Conservation (phyloP, 2,113 vertebrate genomes). For the Podarcis muralis region DNA sequence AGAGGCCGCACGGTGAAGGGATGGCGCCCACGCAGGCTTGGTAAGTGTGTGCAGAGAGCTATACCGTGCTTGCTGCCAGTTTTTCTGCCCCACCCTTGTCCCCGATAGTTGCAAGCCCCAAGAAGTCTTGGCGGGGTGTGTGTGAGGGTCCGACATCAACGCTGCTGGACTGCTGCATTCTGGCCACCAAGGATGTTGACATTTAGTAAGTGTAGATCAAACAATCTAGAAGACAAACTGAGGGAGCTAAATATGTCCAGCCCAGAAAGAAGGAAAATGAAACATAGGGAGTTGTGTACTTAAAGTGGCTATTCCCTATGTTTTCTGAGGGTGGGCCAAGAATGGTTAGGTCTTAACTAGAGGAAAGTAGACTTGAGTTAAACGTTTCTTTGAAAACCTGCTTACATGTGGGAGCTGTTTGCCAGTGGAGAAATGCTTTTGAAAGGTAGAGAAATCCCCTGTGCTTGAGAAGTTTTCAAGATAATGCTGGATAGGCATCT, state of each 20-base stretch:
- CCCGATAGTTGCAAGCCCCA: neutral
- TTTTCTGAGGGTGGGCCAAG: neutral
- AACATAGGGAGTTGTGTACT: neutral
- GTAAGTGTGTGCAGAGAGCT: slow-evolving; percentile 65
- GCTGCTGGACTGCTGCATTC: neutral
- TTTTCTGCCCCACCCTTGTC: neutral
- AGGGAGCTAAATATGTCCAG: neutral
- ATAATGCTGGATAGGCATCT: neutral
- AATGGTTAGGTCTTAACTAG: neutral
- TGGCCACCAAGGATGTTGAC: neutral
- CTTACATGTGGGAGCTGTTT: neutral
- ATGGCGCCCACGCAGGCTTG: slow-evolving; percentile 89
- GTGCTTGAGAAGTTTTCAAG: neutral
- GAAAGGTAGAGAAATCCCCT: neutral
- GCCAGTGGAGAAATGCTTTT: neutral
- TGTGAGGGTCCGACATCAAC: neutral
- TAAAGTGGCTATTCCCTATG: neutral
- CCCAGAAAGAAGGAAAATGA: neutral
- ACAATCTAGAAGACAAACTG: neutral
- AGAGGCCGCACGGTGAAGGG: slow-evolving; percentile 92
- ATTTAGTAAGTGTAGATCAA: neutral
- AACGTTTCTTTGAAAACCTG: neutral
- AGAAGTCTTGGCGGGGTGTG: too few species aligned
- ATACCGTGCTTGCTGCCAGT: neutral
- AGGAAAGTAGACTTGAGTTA: neutral